A percentile compares a stretch with the other conserved stretches of the same genome.
These are phyloP conservation scores for Bombus consobrinus DNA, from an alignment of 1,140 invertebrate genomes.

Conservation along the genomic window DNA sequence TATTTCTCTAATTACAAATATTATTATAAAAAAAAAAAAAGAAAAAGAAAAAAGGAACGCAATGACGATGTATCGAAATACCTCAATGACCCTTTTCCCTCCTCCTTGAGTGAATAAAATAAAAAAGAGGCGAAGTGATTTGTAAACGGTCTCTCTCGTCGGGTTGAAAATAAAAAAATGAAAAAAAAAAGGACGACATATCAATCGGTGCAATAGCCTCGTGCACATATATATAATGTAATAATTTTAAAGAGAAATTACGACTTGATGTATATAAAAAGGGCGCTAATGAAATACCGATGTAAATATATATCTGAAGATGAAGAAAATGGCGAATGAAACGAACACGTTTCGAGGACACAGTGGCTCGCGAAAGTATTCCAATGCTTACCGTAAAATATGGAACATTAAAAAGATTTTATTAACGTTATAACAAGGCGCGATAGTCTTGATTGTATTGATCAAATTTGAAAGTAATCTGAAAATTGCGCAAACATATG, in stretches of 20 bases:
- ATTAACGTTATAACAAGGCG: no score
- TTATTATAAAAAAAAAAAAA: not conserved
- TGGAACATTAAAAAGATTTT: no score
- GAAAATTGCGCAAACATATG: no score
- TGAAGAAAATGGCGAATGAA: constrained; percentile 37
- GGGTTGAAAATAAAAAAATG: constrained; percentile 8
- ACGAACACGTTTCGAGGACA: constrained; percentile 29
- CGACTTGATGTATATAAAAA: constrained; percentile 53
- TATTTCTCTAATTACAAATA: not conserved
- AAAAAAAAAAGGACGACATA: constrained; percentile 47
- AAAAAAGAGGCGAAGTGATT: constrained; percentile 57
- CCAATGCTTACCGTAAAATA: not conserved
- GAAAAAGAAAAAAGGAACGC: not conserved
- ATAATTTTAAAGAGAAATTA: constrained; percentile 60
- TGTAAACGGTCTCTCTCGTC: constrained; percentile 51
- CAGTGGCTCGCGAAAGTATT: not conserved
- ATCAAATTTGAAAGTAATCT: no score
- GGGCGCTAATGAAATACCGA: constrained; percentile 47
- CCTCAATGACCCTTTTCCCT: constrained; percentile 67
- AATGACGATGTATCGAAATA: constrained; percentile 31
- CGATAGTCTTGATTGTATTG: no score
- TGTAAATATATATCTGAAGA: constrained; percentile 16
- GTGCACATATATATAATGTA: constrained; percentile 57
- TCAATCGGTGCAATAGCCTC: constrained; percentile 66
- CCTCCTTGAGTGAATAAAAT: constrained; percentile 55